Conservation (phyloP, 2,888 invertebrate genomes). For the Hyalella azteca region DNA sequence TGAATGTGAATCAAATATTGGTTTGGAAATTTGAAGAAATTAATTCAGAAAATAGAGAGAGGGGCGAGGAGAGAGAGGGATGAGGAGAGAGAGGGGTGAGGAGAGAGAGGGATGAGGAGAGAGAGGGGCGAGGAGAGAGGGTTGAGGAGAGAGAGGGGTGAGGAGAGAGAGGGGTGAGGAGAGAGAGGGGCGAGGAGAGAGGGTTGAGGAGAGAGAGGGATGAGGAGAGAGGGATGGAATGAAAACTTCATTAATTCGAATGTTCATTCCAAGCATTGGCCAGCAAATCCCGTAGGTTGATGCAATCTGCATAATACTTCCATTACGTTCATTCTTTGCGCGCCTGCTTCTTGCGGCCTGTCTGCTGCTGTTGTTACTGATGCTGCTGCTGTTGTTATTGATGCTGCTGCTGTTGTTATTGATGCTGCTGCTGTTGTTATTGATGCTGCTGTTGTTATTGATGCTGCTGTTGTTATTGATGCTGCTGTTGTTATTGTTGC, state of each 20-base stretch:
- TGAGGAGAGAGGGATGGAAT: background rate
- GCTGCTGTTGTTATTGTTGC: background rate
- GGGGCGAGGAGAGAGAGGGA: background rate
- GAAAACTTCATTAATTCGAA: conserved; percentile 10
- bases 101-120: background rate
- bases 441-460: background rate
- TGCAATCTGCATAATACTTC: conserved; percentile 14
- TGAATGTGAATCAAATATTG: no score
- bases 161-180: background rate
- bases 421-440: background rate
- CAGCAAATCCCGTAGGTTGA: conserved; percentile 21
- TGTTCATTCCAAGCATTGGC: conserved; percentile 24
- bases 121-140: background rate
- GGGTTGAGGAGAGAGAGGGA: background rate
- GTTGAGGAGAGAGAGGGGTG: background rate
- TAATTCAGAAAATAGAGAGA: background rate
- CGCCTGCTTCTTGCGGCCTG: background rate
- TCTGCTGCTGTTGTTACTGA: background rate
- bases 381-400: background rate
- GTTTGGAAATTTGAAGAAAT: no score
- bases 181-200: background rate
- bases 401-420: background rate
- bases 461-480: background rate
- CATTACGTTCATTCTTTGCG: conserved; percentile 8
- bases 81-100: background rate